phyloP scores from a whole-genome alignment of 2,113 vertebrate genomes.

The Gopherus flavomarginatus region DNA sequence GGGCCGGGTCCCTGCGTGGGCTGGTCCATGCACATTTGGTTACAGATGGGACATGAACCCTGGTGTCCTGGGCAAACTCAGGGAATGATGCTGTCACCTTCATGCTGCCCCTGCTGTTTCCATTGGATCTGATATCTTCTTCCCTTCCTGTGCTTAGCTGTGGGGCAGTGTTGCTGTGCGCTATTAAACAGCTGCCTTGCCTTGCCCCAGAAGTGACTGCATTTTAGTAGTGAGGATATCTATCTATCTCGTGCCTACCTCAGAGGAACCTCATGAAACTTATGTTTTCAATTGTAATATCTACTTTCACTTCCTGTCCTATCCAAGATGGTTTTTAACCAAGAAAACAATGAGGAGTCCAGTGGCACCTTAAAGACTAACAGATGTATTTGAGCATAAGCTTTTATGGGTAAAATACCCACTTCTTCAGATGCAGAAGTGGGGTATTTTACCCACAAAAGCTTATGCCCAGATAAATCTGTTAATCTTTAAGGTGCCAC shows the following conservation, averaged over 20 bases:
- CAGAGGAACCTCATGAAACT: background rate
- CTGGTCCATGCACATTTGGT: background rate
- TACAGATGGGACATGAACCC: background rate
- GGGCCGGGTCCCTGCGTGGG: too few species aligned
- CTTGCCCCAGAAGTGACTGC: background rate
- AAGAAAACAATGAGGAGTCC: background rate
- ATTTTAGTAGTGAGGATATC: background rate
- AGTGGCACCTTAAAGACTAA: too few species aligned
- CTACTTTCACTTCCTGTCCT: background rate
- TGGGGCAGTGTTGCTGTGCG: background rate
- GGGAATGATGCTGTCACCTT: background rate
- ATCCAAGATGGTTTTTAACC: background rate
- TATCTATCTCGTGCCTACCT: background rate
- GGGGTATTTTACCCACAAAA: too few species aligned
- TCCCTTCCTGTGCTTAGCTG: background rate
- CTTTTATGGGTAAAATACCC: too few species aligned
- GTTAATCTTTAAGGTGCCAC: too few species aligned
- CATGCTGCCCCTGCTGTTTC: background rate
- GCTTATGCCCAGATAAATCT: too few species aligned
- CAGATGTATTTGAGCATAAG: too few species aligned
- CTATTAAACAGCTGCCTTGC: background rate
- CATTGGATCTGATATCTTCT: background rate
- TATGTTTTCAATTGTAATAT: background rate
- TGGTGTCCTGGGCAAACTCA: background rate
- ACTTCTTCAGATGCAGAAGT: too few species aligned